Conservation (phyloP, 2,797 vertebrate genomes). For the Hozukius guyotensis region DNA sequence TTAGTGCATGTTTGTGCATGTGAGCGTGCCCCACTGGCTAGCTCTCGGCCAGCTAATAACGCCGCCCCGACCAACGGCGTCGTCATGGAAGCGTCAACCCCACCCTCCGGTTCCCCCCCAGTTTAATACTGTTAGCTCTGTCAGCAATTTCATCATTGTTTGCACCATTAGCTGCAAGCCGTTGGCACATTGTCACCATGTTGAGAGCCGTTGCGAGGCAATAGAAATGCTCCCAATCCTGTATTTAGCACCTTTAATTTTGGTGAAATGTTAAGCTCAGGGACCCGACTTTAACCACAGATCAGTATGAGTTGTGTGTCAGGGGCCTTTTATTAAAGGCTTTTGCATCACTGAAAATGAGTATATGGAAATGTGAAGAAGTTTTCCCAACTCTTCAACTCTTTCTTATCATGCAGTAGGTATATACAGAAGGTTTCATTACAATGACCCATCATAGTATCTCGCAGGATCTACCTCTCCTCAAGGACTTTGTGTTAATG, state of each 20-base stretch:
- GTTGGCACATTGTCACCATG: neutral
- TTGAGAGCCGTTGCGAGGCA: neutral
- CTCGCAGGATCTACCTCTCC: neutral
- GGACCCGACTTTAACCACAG: neutral
- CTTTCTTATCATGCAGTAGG: neutral
- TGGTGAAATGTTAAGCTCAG: neutral
- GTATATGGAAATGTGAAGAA: neutral
- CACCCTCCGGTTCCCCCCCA: too few relatives aligned
- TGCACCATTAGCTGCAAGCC: too few relatives aligned
- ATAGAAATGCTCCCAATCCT: neutral
- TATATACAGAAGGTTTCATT: neutral
- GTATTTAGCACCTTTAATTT: neutral
- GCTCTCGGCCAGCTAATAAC: too few relatives aligned
- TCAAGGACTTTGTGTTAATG: conserved; percentile 17
- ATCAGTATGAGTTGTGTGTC: conserved; percentile 6
- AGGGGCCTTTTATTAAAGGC: conserved; percentile 7
- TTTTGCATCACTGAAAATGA: neutral
- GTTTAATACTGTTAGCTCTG: too few relatives aligned
- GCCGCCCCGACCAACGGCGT: too few relatives aligned
- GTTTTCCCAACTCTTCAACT: neutral
- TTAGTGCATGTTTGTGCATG: too few relatives aligned
- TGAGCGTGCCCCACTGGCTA: too few relatives aligned
- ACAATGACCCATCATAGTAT: neutral
- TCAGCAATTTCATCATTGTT: too few relatives aligned
- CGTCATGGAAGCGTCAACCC: too few relatives aligned